phyloP scores from a whole-genome alignment of 2,113 vertebrate genomes.

The zebrafish (Danio rerio) region DNA sequence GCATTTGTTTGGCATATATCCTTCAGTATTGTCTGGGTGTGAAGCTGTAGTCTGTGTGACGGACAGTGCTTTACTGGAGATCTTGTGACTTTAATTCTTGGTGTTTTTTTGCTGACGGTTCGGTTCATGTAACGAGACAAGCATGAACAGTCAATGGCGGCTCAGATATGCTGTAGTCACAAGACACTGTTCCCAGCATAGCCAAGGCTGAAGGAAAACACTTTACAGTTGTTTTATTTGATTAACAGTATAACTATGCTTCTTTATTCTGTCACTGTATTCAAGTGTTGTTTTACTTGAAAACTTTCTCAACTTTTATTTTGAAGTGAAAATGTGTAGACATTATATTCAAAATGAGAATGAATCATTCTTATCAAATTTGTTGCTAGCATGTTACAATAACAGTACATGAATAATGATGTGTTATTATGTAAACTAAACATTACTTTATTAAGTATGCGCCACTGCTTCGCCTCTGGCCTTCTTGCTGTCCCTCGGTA shows the following conservation, averaged over 20 bases:
- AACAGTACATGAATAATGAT: too few species aligned
- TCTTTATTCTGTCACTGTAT: neutral
- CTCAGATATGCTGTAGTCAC: conserved; percentile 64
- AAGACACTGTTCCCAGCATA: conserved; percentile 54
- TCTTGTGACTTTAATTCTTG: conserved; percentile 68
- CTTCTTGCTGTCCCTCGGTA: too few species aligned
- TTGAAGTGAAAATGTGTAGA: neutral
- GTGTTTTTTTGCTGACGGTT: conserved; percentile 43
- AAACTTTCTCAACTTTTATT: neutral
- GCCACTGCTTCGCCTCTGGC: too few species aligned
- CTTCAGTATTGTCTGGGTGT: neutral
- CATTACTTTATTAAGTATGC: too few species aligned
- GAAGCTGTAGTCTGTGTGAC: neutral
- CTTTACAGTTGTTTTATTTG: neutral
- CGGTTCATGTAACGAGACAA: conserved; percentile 50
- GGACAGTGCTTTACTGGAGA: conserved; percentile 11
- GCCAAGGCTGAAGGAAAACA: neutral
- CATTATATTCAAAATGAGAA: neutral
- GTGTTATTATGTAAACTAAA: too few species aligned
- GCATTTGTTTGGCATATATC: too few species aligned
- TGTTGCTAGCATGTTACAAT: too few species aligned
- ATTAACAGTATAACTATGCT: neutral
- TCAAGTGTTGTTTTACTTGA: neutral
- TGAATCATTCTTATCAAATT: neutral
- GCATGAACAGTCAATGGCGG: conserved; percentile 59